Percentiles rank a stretch among this genome's conserved stretches.
These are phyloP conservation scores for Zaprionus vittiger DNA, from an alignment of 1,140 invertebrate species.

Conservation along the genomic window DNA sequence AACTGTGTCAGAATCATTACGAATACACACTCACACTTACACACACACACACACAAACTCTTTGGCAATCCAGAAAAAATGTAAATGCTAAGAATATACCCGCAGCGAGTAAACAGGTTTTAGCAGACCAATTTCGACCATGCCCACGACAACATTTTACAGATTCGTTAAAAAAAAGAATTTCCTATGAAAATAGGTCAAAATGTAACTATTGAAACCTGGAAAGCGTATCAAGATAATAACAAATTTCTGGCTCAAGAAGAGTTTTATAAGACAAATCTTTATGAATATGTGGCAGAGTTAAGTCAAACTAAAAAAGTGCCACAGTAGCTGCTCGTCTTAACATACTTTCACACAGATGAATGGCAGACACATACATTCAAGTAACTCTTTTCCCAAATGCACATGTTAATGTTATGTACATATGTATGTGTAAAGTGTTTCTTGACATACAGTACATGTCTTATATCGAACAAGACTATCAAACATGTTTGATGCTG, in stretches of 20 bases:
- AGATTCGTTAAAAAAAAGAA: constrained; percentile 31
- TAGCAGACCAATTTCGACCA: constrained; percentile 42
- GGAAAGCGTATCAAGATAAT: background rate
- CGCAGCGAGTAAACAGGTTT: constrained; percentile 29
- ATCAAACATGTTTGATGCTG: constrained; percentile 21
- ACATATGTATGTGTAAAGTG: too few species aligned
- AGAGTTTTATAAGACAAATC: background rate
- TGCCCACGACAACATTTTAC: constrained; percentile 26
- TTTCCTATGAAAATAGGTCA: constrained; percentile 31
- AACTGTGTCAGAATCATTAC: constrained; percentile 57
- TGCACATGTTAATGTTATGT: too few species aligned
- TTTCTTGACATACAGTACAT: background rate
- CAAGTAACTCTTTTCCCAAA: too few species aligned
- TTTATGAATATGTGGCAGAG: background rate
- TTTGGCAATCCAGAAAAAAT: constrained; percentile 13
- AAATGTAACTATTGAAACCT: background rate
- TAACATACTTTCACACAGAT: background rate
- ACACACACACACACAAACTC: constrained; percentile 4
- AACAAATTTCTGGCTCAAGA: background rate
- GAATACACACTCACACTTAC: background rate
- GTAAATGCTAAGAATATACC: constrained; percentile 41
- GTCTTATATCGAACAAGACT: background rate
- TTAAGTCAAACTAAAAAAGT: background rate
- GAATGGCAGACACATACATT: background rate
- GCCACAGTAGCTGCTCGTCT: background rate